Base-by-base conservation (phyloP, 2,113 vertebrate species). In the Chauna torquata region DNA sequence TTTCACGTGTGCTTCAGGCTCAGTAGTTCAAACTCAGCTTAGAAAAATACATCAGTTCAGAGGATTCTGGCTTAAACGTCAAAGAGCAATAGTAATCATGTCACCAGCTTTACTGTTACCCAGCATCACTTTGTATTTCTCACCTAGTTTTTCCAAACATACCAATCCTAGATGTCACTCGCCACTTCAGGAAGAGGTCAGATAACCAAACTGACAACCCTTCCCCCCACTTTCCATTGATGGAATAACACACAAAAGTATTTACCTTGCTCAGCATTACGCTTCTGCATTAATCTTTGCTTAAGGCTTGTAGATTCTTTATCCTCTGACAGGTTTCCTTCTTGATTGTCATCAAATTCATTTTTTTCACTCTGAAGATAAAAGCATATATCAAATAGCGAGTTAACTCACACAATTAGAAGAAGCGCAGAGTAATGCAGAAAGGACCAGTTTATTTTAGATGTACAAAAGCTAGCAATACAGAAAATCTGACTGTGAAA, bases 291-390 rank as follows among this genome's bases (percentile, higher is more conserved):
- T 40, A 99, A 82, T 87, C 98, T 98, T 78, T 98, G 97, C 86
- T 97, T 98, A 82, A 99, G 96, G 54, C 87, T 20, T 23, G 38
- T n/a, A 68, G 59, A 0, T 79, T 98, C 97, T 36, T 94, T 86
- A 64, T 96, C 96, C 74, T 97, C 97, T 36, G 93, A 97, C 40
- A 92, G 40, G 36, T 83, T 96, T 86, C 86, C 96, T 77, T 97
- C 96, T n/a, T 97, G 98, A 9, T 98, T 98, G 55, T 97, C 98
- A 62, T 97, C 98, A 92, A 98, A 98, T 75, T 99, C 99, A 97
- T 97, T 98, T 97, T 98, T 99, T 86, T 99, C 99, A 88, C 17
- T 96, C 98, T 98, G 93, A 79, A 93, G 88, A 85, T 20, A 90
- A 2, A 86, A 61, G 92, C 82, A 76, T 45, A 95, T 36, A 61